phyloP scores from a whole-genome alignment of 2,888 invertebrate genomes.

The Dermolepida albohirtum region DNA sequence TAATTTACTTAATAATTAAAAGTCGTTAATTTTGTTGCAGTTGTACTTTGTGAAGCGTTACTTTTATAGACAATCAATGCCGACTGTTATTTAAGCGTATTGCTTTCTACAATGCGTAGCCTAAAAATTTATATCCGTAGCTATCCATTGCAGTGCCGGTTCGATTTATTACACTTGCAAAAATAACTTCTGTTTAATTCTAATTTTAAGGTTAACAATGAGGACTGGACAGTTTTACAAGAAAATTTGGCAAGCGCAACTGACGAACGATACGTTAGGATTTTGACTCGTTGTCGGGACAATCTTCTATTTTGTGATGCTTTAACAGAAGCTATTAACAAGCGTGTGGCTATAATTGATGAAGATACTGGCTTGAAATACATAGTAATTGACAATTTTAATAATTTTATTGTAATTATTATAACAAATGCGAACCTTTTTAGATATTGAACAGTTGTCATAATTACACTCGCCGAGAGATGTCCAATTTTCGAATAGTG shows the following conservation, averaged over 20 bases:
- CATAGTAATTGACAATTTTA: slow-evolving; percentile 19
- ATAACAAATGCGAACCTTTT: background rate
- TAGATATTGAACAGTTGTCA: slow-evolving; percentile 32
- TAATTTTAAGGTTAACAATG: slow-evolving; percentile 36
- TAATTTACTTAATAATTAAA: too few species aligned
- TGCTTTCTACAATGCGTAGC: too few species aligned
- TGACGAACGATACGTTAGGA: slow-evolving; percentile 32
- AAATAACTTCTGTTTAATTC: too few species aligned
- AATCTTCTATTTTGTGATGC: slow-evolving; percentile 39
- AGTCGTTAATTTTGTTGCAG: too few species aligned
- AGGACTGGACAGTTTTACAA: slow-evolving; percentile 38
- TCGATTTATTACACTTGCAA: too few species aligned
- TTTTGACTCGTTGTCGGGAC: slow-evolving; percentile 24
- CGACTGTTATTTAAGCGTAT: too few species aligned
- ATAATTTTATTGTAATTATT: background rate
- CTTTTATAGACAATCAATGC: too few species aligned
- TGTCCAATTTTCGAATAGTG: slow-evolving; percentile 28
- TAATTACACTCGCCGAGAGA: slow-evolving; percentile 15
- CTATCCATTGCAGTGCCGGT: too few species aligned
- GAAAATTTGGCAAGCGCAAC: slow-evolving; percentile 25
- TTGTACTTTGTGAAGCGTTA: too few species aligned
- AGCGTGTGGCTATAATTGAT: slow-evolving; percentile 30
- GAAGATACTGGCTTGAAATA: slow-evolving; percentile 38
- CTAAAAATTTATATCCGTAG: too few species aligned
- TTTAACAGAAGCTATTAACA: slow-evolving; percentile 4